Evolutionary conservation across 1,140 invertebrate genomes (phyloP).

Genomic region (Pseudomyrmex sp.): DNA sequence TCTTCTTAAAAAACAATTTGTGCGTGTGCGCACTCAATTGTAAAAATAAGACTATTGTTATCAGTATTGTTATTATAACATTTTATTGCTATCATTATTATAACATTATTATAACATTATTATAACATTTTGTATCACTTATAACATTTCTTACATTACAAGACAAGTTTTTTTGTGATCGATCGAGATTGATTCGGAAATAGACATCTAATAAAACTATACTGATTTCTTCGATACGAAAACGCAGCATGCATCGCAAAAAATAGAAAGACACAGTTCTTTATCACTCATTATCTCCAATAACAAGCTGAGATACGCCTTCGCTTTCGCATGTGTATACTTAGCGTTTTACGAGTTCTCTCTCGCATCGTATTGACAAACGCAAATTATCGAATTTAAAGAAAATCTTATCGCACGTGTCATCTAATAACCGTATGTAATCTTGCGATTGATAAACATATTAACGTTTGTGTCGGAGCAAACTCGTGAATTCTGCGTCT

Average conservation of each 20-base stretch:
- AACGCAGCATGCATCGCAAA: not conserved
- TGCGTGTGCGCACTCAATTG: no score
- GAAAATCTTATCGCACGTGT: no score
- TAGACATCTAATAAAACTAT: constrained; percentile 14
- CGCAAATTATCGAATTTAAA: no score
- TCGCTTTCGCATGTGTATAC: not conserved
- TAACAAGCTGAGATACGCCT: not conserved
- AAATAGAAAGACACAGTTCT: not conserved
- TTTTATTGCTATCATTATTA: no score
- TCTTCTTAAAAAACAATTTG: no score
- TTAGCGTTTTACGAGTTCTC: not conserved
- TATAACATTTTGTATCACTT: not conserved
- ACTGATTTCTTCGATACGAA: not conserved
- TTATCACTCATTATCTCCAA: constrained; percentile 45
- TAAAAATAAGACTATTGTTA: no score
- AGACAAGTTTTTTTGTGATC: not conserved
- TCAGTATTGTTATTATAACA: no score
- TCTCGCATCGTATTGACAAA: constrained; percentile 4
- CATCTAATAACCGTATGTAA: no score
- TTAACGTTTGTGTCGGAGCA: no score
- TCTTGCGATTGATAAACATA: no score
- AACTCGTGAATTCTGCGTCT: no score
- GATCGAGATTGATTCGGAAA: constrained; percentile 2
- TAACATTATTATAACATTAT: no score
- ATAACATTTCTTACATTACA: not conserved